These are phyloP conservation scores for Amphiura filiformis DNA, from an alignment of 35 echinoderm and acorn worm species.

Conservation along the genomic window DNA sequence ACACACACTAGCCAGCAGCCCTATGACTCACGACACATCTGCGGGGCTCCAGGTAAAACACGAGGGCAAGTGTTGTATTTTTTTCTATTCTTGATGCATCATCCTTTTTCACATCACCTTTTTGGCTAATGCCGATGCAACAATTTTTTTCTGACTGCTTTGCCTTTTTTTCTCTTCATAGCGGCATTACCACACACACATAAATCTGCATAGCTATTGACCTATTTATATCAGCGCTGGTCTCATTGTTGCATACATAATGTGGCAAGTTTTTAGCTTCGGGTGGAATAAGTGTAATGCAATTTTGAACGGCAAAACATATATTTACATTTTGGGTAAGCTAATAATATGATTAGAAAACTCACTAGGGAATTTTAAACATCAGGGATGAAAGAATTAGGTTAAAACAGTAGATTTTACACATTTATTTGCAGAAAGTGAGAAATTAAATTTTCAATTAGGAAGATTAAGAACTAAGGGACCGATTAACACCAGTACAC, in stretches of 20 bases:
- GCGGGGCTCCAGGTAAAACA: background rate
- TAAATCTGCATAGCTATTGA: background rate
- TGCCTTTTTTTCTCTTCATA: background rate
- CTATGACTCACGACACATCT: conserved; percentile 5
- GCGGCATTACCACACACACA: background rate
- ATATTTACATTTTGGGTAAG: too few species aligned
- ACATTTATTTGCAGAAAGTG: too few species aligned
- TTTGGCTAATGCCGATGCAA: background rate
- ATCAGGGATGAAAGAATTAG: too few species aligned
- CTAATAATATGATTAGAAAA: too few species aligned
- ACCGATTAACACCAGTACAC: too few species aligned
- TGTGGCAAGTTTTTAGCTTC: background rate
- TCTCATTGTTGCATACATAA: background rate
- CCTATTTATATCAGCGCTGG: background rate
- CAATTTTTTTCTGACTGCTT: too few species aligned
- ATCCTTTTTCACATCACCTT: background rate
- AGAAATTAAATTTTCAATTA: too few species aligned
- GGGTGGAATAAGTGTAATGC: background rate
- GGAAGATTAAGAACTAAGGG: too few species aligned
- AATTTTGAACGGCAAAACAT: background rate
- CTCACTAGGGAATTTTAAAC: too few species aligned
- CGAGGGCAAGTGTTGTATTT: background rate
- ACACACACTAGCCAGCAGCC: background rate
- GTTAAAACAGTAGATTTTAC: too few species aligned
- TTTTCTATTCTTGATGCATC: background rate